Conservation (phyloP, 2,888 invertebrate species). For the Tenthredo distinguenda region DNA sequence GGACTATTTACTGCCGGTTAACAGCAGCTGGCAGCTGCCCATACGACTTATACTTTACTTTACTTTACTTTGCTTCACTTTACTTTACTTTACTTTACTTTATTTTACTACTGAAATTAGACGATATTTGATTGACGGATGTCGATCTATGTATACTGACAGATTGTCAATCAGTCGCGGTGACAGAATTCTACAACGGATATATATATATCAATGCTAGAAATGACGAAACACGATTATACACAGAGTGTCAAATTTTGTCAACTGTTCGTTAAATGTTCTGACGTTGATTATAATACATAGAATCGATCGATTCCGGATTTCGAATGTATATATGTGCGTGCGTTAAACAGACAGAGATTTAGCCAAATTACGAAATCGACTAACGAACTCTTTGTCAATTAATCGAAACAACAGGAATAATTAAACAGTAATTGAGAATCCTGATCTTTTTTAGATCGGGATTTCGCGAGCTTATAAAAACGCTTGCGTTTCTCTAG, state of each 20-base stretch:
- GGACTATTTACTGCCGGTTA: slow-evolving; percentile 19
- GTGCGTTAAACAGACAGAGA: background rate
- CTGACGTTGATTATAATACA: background rate
- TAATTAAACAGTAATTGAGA: background rate
- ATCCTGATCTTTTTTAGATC: background rate
- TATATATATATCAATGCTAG: background rate
- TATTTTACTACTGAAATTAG: background rate
- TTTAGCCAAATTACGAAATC: background rate
- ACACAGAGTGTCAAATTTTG: background rate
- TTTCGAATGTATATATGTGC: background rate
- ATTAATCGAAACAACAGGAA: background rate
- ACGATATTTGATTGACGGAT: background rate
- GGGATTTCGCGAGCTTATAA: background rate
- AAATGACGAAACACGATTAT: background rate
- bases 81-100: background rate
- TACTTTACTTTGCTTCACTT: background rate
- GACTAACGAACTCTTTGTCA: background rate
- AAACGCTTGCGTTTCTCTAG: background rate
- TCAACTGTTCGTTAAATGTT: background rate
- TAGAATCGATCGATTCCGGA: background rate
- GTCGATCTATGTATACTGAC: background rate
- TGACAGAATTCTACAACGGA: background rate
- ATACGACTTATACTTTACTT: background rate
- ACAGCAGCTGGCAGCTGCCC: slow-evolving; percentile 7
- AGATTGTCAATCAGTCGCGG: background rate